Evolutionary conservation across 2,888 invertebrate genomes (phyloP).

Genomic region (Thymelicus acteon): DNA sequence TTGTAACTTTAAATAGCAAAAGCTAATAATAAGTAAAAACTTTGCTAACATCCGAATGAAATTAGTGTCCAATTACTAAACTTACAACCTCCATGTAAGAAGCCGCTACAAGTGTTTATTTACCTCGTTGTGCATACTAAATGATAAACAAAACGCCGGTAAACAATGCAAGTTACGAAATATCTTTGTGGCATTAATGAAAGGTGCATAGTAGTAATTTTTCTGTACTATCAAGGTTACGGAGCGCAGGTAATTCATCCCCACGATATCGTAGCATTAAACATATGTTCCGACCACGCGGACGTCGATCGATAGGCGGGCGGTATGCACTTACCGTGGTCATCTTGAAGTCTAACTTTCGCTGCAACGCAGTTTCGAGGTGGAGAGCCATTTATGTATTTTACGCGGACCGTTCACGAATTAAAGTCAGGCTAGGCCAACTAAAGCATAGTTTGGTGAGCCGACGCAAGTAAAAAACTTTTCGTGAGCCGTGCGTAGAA

Average conservation of each 20-base stretch:
- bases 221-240: conserved; percentile 37
- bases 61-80: neutral
- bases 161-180: conserved; percentile 50
- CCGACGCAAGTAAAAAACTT: conserved; percentile 70
- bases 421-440: conserved; percentile 60
- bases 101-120: conserved; percentile 78
- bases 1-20: neutral
- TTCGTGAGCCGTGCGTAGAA: conserved; percentile 71
- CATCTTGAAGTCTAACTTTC: conserved; percentile 83
- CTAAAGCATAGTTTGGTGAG: conserved; percentile 72
- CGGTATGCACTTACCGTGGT: conserved; percentile 81
- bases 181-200: conserved; percentile 43
- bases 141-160: conserved; percentile 48
- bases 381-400: conserved; percentile 73
- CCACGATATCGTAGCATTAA: conserved; percentile 58
- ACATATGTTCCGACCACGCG: conserved; percentile 81
- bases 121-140: conserved; percentile 54
- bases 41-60: neutral
- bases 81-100: conserved; percentile 43
- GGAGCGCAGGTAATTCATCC: conserved; percentile 51
- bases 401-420: conserved; percentile 55
- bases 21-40: neutral
- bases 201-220: conserved; percentile 13
- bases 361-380: conserved; percentile 81
- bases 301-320: conserved; percentile 67